A percentile compares a stretch with the other conserved stretches of the same genome.
phyloP scores from a whole-genome alignment of 2,113 vertebrate genomes.

The Heliornis fulica region DNA sequence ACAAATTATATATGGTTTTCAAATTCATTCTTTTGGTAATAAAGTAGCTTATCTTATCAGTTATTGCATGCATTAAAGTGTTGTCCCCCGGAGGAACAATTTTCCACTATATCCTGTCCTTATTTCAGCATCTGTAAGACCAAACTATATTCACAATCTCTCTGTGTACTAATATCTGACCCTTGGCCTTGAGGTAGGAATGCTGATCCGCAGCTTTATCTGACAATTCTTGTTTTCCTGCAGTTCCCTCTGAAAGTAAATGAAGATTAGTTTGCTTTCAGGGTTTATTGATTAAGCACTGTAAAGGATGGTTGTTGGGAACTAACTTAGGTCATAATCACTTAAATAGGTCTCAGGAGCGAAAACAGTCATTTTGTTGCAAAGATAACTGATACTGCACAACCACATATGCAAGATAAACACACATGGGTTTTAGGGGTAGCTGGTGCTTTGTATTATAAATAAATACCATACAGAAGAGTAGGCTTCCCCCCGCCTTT shows the following conservation, averaged over 20 bases:
- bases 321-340: slow-evolving; percentile 46
- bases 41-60: slow-evolving; percentile 56
- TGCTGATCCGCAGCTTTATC: slow-evolving; percentile 23
- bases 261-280: slow-evolving; percentile 55
- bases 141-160: not conserved
- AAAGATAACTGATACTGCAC: not conserved
- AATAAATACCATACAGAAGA: not conserved
- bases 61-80: slow-evolving; percentile 25
- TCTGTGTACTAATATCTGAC: slow-evolving; percentile 10
- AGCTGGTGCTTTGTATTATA: not conserved
- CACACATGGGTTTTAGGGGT: not conserved
- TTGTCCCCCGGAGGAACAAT: not conserved
- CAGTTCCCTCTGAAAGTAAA: slow-evolving; percentile 41
- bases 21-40: slow-evolving; percentile 46
- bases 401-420: not conserved
- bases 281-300: slow-evolving; percentile 68
- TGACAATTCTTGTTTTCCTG: slow-evolving; percentile 16
- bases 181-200: slow-evolving; percentile 22
- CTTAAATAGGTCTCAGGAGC: slow-evolving; percentile 30
- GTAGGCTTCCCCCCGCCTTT: not conserved
- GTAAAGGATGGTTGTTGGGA: slow-evolving; percentile 33
- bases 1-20: slow-evolving; percentile 54
- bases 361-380: slow-evolving; percentile 7
- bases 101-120: not conserved
- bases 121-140: slow-evolving; percentile 15